Conservation (phyloP, 1,140 invertebrate genomes). For the Penaeus chinensis region DNA sequence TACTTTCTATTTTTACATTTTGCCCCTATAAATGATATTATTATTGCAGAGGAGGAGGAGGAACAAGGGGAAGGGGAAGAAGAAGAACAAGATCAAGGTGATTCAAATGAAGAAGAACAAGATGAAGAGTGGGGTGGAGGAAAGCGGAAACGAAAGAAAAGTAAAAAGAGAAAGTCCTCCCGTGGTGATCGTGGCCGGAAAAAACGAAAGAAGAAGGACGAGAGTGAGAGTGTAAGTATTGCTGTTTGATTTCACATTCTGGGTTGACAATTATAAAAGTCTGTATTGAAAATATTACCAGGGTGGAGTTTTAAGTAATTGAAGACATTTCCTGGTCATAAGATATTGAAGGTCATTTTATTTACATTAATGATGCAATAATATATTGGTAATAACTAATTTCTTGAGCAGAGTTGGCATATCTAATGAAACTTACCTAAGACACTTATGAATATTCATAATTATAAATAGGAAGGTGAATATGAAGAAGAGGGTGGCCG, state of each 20-base stretch:
- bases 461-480: constrained; percentile 79
- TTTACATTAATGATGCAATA: not conserved
- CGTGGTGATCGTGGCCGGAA: constrained; percentile 90
- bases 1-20: not conserved
- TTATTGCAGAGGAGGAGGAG: constrained; percentile 61
- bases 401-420: not conserved
- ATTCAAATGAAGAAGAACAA: constrained; percentile 65
- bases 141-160: constrained; percentile 76
- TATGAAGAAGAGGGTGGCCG: constrained; percentile 78
- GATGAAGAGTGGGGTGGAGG: constrained; percentile 63
- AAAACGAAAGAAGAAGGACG: constrained; percentile 89
- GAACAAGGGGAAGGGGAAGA: constrained; percentile 64
- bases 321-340: not conserved
- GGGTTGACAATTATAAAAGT: not conserved
- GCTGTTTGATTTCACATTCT: constrained; percentile 21
- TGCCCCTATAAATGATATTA: not conserved
- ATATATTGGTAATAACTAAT: not conserved
- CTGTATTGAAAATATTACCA: not conserved
- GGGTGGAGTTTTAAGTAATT: not conserved
- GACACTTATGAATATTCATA: constrained; percentile 23
- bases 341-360: too few species aligned
- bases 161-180: constrained; percentile 88
- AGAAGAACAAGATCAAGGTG: constrained; percentile 63
- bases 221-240: constrained; percentile 75
- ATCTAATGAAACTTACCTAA: too few species aligned